Base-by-base conservation (phyloP, 2,797 vertebrate species). In the Paedocypris micromegethes region DNA sequence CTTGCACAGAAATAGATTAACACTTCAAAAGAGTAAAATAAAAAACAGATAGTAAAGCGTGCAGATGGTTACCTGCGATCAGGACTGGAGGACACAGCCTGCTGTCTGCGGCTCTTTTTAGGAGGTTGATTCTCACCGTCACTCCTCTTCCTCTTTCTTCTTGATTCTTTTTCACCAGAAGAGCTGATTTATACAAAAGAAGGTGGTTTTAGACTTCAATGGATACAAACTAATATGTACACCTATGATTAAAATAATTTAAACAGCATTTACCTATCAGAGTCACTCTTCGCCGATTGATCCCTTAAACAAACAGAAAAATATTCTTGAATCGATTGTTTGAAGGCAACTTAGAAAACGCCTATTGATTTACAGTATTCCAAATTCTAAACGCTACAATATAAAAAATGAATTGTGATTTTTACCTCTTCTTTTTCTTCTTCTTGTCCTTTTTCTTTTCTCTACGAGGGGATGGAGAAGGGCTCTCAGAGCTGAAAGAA, bases 161-260 rank as follows among this genome's bases (percentile, higher is more conserved):
- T 91, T 9, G 85, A 85, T 56, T 84, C 84, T 73, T 87, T 90
- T 76, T 90, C 88, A 2, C 87, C 90, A 63, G 92, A 92, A 6
- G 90, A 91, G 72, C 92, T 94, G 51, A 66, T 70, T 43, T 72
- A 83, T 45, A 44, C 3, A 50, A 5, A 8, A 23, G 9, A 37
- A 49, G 9, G 23, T 48, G 43, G 8, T n/a, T 43, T 39, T 43
- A 6, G 59, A n/a, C n/a, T 5, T 44, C 39, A 39, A 6, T 8
- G 5, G 3, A 4, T 50, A 43, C 6, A 53, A 40, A 45, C 5
- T 47, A 47, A 23, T 57, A 8, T 63, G 8, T 49, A 44, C 6
- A 56, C n/a, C n/a, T 3, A 47, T 43, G 7, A 6, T 7, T 5
- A 8, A 23, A 4, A 53, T 46, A 58, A 50, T 7, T 5, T 6